Base-by-base conservation (phyloP, 1,140 invertebrate genomes). In the Macrobrachium nipponense region DNA sequence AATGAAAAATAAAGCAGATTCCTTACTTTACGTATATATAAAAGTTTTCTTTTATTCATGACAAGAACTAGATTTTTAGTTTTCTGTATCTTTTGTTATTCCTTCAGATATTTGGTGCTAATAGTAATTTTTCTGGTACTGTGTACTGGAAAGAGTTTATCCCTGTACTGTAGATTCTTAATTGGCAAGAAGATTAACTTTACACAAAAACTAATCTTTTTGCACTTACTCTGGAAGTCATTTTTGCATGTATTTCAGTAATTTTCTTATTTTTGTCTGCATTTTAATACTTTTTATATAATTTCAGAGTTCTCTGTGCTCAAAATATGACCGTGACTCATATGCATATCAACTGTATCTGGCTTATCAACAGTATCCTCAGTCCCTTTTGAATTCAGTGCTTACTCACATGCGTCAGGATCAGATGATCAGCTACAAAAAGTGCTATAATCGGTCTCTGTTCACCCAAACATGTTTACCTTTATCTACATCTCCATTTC, bases 351-450 rank as follows among this genome's bases (percentile, higher is more conserved):
- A 95, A 60, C 90, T 95, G n/a, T 95, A 94, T 86, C 93, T 93
- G 87, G 93, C 95, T 44, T 95, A 95, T 88, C 94, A 95, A 87
- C 93, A 94, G 86, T 95, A 94, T 91, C 92, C 94, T 0, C 94
- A 95, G 80, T 91, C 91, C 62, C 89, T 94, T 0, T 89, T 95
- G 3, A 90, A 93, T 70, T 91, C 91, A 0, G 94, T 93, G 0
- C 93, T 95, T 87, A 90, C 91, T 0, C 93, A 93, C 88, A 92
- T 89, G 68, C 77, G 88, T 15, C 78, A 87, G 20, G 82, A 82
- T 68, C 83, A 89, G 82, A 89, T 89, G 88, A 89, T 89, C 64
- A 89, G 88, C 78, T 89, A 87, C 79, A 93, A 93, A 51, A 94
- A 93, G 83, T 90, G 89, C 15, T 91, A 91, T 20, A 88, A 88